Conservation (phyloP, 1,140 invertebrate species). For the Eciton burchellii region DNA sequence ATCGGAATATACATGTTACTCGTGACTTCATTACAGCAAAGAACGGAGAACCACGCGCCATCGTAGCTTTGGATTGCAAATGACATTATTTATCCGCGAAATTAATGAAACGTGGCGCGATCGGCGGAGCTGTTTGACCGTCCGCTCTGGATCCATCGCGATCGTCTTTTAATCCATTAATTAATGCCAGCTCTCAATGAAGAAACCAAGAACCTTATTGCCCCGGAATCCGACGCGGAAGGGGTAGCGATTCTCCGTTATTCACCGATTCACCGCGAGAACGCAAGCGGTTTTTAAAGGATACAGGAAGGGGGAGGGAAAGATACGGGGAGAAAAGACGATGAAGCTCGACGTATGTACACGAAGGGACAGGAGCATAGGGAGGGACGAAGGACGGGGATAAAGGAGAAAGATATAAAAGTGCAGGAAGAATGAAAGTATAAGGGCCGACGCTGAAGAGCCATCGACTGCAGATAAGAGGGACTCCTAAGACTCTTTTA, state of each 20-base stretch:
- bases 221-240: conserved; percentile 56
- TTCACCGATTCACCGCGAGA: conserved; percentile 44
- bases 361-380: conserved; percentile 32
- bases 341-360: conserved; percentile 76
- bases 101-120: conserved; percentile 74
- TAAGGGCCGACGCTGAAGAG: conserved; percentile 78
- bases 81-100: conserved; percentile 72
- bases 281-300: conserved; percentile 40
- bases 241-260: conserved; percentile 52
- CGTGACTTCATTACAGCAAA: neutral
- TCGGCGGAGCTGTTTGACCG: conserved; percentile 75
- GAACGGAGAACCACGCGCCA: conserved; percentile 6
- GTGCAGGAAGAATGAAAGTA: conserved; percentile 72
- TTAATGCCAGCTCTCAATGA: conserved; percentile 79
- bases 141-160: conserved; percentile 72
- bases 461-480: conserved; percentile 83
- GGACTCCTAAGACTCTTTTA: conserved; percentile 82
- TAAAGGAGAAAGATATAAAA: conserved; percentile 72
- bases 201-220: conserved; percentile 77
- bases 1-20: neutral
- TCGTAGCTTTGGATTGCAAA: neutral
- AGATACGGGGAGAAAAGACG: conserved; percentile 46
- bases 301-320: neutral
- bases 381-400: conserved; percentile 6
- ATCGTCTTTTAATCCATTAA: conserved; percentile 82